These are phyloP conservation scores for Phrynosoma blainvillii DNA, from an alignment of 2,113 vertebrate genomes.

Conservation along the genomic window DNA sequence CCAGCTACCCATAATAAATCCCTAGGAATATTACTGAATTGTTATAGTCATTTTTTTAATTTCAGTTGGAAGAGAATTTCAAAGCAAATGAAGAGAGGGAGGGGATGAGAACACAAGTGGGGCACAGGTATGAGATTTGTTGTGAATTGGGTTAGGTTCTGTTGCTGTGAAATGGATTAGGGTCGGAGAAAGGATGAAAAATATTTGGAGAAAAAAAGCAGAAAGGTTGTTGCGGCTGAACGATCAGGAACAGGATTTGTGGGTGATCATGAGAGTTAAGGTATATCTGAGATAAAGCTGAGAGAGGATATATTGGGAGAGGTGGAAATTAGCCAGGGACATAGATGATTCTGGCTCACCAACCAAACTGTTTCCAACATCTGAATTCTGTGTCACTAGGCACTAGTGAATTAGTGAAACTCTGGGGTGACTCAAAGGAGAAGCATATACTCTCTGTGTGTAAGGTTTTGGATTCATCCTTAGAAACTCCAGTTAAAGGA, in stretches of 20 bases:
- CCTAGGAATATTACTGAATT: conserved; percentile 26
- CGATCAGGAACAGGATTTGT: not conserved
- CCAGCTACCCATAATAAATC: conserved; percentile 35
- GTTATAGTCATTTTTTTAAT: conserved; percentile 7
- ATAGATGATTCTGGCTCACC: no score
- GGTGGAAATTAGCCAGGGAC: no score
- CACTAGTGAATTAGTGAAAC: not conserved
- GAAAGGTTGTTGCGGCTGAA: not conserved
- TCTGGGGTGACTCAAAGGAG: not conserved
- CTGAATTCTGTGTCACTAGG: not conserved
- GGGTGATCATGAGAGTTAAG: not conserved
- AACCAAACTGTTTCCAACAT: not conserved
- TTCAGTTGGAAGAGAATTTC: conserved; percentile 20
- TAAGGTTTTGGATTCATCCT: not conserved
- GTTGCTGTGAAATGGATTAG: no score
- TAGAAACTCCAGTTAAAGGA: not conserved
- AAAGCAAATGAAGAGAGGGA: not conserved
- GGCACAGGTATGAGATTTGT: not conserved
- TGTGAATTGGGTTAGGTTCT: no score
- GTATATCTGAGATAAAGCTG: no score
- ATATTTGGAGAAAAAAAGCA: not conserved
- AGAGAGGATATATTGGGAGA: no score
- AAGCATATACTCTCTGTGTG: no score
- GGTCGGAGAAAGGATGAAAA: not conserved
- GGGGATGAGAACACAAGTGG: not conserved